Evolutionary conservation across 1,140 invertebrate species (phyloP), one percentile per base, ranked within the genome.

Genomic region (Sarcophaga peregrina): DNA sequence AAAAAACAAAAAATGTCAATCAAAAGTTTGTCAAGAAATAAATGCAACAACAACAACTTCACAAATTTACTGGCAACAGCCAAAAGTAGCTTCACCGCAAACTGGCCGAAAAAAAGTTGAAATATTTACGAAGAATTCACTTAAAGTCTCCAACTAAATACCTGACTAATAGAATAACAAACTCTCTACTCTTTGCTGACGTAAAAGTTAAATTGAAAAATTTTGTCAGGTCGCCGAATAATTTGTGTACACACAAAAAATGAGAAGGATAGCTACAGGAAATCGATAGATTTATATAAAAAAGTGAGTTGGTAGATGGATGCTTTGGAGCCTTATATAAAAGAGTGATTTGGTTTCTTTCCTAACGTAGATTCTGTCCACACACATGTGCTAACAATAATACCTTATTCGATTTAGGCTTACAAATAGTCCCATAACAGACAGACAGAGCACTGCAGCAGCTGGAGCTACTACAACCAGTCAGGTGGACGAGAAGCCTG

Each of bases 141-240:
- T 37, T 37, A 37, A 37, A 37, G 25, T 37, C 25, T 37, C 25
- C 25, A 37, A 62, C 54, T 62, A 62, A 62, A 11, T 15, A 62
- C 11, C 54, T 62, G n/a, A n/a, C 10, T 15, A 7, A 62, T 15
- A 62, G 11, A n/a, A 62, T 62, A 62, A 6, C n/a, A 62, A 62
- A 13, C 2, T n/a, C 25, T 37, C 25, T 37, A 37, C 4, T 37
- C 25, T 37, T 37, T 37, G 25, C n/a, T 62, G 54, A 62, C 15
- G 15, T 62, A 62, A 62, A 62, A 62, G 54, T 62, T 62, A 62
- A 62, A 62, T 62, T 62, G 54, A 62, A 62, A 62, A 62, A 15
- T 37, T 62, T 62, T 15, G 54, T 62, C 15, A 15, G 11, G 11
- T 15, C n/a, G 54, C 15, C 15, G 54, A 62, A 15, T 7, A 62